Base-by-base conservation (phyloP, 2,888 invertebrate genomes). In the Lysandra bellargus region DNA sequence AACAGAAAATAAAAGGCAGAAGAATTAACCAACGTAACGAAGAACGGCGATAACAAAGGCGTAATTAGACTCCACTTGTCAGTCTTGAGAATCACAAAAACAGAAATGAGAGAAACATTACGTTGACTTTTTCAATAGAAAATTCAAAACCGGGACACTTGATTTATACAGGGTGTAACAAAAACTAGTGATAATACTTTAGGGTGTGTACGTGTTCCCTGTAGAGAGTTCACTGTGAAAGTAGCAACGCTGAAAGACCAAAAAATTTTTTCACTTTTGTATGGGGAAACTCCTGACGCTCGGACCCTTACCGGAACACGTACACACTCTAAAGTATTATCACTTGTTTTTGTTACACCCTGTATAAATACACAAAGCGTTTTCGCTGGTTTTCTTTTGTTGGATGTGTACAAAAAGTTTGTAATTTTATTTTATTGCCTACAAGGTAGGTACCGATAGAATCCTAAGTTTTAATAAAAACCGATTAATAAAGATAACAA, bases 1-100 rank as follows among this genome's bases (percentile, higher is more conserved):
- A 76, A 53, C 57, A 57, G 12, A 76, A 76, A 76, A 53, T 53
- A 75, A 49, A 75, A 49, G 53, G 57, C 30, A 53, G 76, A 76
- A 49, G 53, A 76, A 76, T 57, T 76, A 76, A 74, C 44, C 44
- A 74, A 1, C 74, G 44, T 23, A 74, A 76, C 49, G 76, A 76
- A 76, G 76, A 76, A 57, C 76, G 3, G 57, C 30, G 53, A 76
- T 5, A 37, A 76, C 57, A 76, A 76, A 76, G 76, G 76, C 53
- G 53, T 76, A 76, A 76, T 76, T 76, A 76, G 76, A 76, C 76
- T 76, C 53, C 57, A 76, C 76, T 76, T 76, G 57, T 76, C 53
- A 76, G 76, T 76, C 76, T 76, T 76, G 76, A 76, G 76, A 76
- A 57, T 37, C 12, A 37, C 76, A 76, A 53, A 76, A 76, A 57